Evolutionary conservation across 2,113 vertebrate genomes (phyloP), one percentile per base, ranked within the genome.

Genomic region (Strix uralensis): DNA sequence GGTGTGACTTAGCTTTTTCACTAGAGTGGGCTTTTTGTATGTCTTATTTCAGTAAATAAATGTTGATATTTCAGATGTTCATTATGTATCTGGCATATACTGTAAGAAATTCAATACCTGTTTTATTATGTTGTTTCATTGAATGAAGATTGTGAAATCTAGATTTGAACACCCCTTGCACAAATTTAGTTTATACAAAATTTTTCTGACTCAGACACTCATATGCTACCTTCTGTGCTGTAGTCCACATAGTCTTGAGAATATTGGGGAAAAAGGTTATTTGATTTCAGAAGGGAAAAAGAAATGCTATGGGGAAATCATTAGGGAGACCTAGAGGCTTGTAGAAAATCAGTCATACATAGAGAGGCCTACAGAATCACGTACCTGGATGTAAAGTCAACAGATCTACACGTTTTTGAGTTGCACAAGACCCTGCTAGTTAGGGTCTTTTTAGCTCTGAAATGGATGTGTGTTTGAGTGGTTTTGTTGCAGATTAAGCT

Each of bases 321-420:
- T 62, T 63, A 20, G 32, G 30, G 49, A n/a, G 58, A 34, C 18
- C 5, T 36, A 29, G 30, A 74, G 46, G 12, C 51, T 86, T 74
- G 36, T 73, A 36, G 63, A 57, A 75, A 80, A 40, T 61, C 27
- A 6, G 0, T 25, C 9, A 3, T 52, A 8, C 0, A 0, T 75
- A 54, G 18, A 42, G 32, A 79, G 29, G 3, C 7, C 25, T 57
- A 4, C 15, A 30, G 61, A 65, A 27, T 72, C 26, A 20, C 4
- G 2, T 27, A 44, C 22, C n/a, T 78, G 27, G 27, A 72, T 73
- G 15, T 73, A 14, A 78, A 79, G 22, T 87, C 27, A 40, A 10
- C 19, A 55, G 11, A 59, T 44, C 7, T 42, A 14, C 5, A 16
- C 1, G 1, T 30, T 12, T 86, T 63, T 38, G 47, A 30, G 36